Percentiles rank a stretch among this genome's conserved stretches.
Conservation (phyloP, 2,113 vertebrate species). For the Silurus meridionalis region DNA sequence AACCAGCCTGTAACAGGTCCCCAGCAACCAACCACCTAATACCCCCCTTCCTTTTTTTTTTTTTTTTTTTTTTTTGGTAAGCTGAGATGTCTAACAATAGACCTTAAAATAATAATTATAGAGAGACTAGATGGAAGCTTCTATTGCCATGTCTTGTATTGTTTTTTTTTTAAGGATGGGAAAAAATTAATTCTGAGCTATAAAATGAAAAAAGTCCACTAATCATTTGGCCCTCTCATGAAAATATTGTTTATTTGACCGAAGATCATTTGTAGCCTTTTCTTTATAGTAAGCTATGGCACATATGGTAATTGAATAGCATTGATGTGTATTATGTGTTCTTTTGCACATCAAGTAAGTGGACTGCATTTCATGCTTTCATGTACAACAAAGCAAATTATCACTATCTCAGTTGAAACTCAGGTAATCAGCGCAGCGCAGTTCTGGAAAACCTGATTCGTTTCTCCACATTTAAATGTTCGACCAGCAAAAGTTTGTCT, state of each 20-base stretch:
- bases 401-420: conserved; percentile 12
- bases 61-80: too few species aligned
- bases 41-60: too few species aligned
- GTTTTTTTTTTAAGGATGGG: too few species aligned
- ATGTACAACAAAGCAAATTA: conserved; percentile 22
- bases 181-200: too few species aligned
- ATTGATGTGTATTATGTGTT: conserved; percentile 31
- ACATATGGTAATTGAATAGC: conserved; percentile 21
- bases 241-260: conserved; percentile 38
- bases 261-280: conserved; percentile 54
- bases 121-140: too few species aligned
- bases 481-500: neutral
- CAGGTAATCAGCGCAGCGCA: neutral
- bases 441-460: neutral
- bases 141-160: too few species aligned
- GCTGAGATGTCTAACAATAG: too few species aligned
- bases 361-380: neutral
- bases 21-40: too few species aligned
- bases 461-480: neutral
- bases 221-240: too few species aligned
- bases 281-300: conserved; percentile 43
- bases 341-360: conserved; percentile 29
- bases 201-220: neutral
- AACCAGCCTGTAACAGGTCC: too few species aligned
- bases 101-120: too few species aligned